Conservation (phyloP, 2,113 vertebrate species). For the Erinaceus europaeus region DNA sequence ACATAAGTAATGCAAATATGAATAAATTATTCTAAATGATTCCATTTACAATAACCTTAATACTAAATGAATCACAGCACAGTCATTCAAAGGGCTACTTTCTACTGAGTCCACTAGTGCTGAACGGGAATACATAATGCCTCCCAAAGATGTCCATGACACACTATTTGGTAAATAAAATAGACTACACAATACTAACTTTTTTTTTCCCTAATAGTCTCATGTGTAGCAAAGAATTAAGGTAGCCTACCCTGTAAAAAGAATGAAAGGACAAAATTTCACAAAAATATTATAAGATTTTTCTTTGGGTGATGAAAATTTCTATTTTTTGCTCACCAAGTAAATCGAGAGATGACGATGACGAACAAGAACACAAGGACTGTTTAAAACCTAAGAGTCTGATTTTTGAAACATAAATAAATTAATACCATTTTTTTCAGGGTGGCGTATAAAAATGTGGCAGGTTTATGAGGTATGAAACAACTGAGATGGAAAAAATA, state of each 20-base stretch:
- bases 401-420: constrained; percentile 15
- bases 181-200: constrained; percentile 8
- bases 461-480: too few species aligned
- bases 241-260: not conserved
- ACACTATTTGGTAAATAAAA: constrained; percentile 7
- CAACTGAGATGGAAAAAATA: too few species aligned
- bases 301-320: not conserved
- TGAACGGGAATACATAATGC: constrained; percentile 13
- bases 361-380: not conserved
- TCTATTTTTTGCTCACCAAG: not conserved
- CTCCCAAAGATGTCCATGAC: constrained; percentile 44
- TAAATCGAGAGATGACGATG: constrained; percentile 2
- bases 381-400: not conserved
- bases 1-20: constrained; percentile 24
- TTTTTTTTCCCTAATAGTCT: constrained; percentile 8
- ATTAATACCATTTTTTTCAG: too few species aligned
- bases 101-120: constrained; percentile 45
- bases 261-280: not conserved
- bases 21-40: constrained; percentile 57
- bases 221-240: not conserved
- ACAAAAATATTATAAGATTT: not conserved
- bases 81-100: not conserved
- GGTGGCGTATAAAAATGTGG: too few species aligned
- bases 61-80: constrained; percentile 49
- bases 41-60: constrained; percentile 46